A percentile compares a stretch with the other conserved stretches of the same genome.
phyloP scores from a whole-genome alignment of 2,797 vertebrate genomes.

The Cercopithecus hamlyni region DNA sequence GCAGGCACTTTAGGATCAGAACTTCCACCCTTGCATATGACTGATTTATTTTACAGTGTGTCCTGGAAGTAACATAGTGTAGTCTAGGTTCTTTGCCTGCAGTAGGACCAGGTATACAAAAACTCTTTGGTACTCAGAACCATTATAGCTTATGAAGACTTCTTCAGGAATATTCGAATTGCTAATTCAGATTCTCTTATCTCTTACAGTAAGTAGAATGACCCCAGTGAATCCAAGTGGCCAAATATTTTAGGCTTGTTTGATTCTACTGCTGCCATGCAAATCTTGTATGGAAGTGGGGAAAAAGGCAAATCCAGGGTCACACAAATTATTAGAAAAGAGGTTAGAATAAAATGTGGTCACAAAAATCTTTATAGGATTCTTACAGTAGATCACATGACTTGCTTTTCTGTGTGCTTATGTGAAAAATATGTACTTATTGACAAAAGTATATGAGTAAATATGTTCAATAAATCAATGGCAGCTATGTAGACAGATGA shows the following conservation, averaged over 20 bases:
- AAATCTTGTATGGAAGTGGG: background rate
- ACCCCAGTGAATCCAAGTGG: background rate
- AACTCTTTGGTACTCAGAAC: background rate
- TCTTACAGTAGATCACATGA: background rate
- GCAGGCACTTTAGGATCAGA: background rate
- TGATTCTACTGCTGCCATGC: background rate
- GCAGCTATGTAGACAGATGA: constrained; percentile 1
- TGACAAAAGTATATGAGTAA: background rate
- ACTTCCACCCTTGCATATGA: background rate
- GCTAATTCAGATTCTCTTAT: background rate
- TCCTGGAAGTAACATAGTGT: background rate
- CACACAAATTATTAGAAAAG: background rate
- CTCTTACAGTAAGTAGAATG: background rate
- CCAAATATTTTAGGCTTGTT: background rate
- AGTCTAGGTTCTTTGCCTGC: background rate
- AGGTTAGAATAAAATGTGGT: background rate
- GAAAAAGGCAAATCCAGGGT: background rate
- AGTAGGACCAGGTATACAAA: background rate
- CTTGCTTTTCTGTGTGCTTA: background rate
- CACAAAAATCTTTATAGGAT: background rate
- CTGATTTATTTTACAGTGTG: background rate
- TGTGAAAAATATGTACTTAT: constrained; percentile 26
- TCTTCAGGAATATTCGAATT: background rate
- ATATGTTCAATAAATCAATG: background rate
- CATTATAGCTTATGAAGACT: background rate